These are phyloP conservation scores for Calcarius lapponicus DNA, from an alignment of 2,797 vertebrate genomes.

Conservation along the genomic window DNA sequence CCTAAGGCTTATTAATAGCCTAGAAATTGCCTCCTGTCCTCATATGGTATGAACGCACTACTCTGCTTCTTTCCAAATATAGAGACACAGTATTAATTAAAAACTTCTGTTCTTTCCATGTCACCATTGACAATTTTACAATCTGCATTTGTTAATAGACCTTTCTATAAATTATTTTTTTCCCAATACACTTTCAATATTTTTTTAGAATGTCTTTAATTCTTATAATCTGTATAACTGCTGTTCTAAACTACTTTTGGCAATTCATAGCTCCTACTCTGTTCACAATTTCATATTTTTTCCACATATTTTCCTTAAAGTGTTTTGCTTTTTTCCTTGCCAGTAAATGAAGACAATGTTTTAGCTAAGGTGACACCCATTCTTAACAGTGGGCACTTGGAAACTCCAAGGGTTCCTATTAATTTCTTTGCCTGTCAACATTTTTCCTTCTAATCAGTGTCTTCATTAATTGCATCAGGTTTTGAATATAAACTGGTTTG, in stretches of 20 bases:
- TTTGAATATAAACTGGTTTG: background rate
- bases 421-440: background rate
- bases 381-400: background rate
- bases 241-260: background rate
- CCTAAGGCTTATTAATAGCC: slow-evolving; percentile 17
- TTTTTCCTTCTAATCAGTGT: background rate
- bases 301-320: background rate
- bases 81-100: slow-evolving; percentile 2
- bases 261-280: background rate
- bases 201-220: background rate
- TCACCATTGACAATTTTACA: background rate
- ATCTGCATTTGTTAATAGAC: background rate
- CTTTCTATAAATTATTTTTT: background rate
- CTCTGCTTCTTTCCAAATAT: slow-evolving; percentile 18
- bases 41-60: slow-evolving; percentile 13
- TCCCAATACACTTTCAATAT: background rate
- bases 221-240: background rate
- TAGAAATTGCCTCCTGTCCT: slow-evolving; percentile 15
- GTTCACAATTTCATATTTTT: background rate
- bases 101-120: background rate
- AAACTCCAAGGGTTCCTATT: background rate
- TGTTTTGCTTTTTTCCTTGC: background rate
- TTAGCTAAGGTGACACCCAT: background rate
- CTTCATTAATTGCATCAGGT: background rate
- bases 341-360: background rate